These are phyloP conservation scores for Caenorhabditis virilis DNA, from an alignment of 2,888 invertebrate species.

Conservation along the genomic window DNA sequence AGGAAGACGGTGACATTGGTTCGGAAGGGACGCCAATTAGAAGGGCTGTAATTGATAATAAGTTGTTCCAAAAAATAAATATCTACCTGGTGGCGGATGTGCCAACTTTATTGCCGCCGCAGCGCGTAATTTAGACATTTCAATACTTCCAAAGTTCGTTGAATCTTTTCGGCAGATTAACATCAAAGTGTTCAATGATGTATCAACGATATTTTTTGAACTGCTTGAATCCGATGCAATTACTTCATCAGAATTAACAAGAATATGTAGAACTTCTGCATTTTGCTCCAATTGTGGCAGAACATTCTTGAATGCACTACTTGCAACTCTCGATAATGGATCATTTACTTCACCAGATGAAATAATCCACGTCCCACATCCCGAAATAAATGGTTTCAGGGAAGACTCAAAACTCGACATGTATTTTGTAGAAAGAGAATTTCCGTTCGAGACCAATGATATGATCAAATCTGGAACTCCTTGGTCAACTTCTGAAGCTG, in stretches of 20 bases:
- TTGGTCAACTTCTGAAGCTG: conserved; percentile 59
- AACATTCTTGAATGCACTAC: conserved; percentile 46
- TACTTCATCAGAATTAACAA: conserved; percentile 54
- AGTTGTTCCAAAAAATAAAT: too few species aligned
- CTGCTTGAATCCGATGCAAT: conserved; percentile 17
- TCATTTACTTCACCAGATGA: conserved; percentile 56
- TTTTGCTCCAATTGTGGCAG: conserved; percentile 52
- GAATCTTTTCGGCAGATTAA: background rate
- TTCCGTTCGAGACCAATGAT: conserved; percentile 56
- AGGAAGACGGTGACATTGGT: conserved; percentile 44
- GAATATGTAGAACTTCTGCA: conserved; percentile 56
- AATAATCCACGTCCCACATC: conserved; percentile 52
- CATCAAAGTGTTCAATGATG: conserved; percentile 53
- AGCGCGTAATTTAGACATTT: conserved; percentile 38
- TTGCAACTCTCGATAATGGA: conserved; percentile 52
- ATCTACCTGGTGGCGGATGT: conserved; percentile 64
- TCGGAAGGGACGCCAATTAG: conserved; percentile 64
- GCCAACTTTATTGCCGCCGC: conserved; percentile 55
- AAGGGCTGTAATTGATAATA: too few species aligned
- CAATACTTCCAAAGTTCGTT: background rate
- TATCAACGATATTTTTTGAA: conserved; percentile 37
- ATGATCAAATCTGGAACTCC: conserved; percentile 61
- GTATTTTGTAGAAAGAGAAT: conserved; percentile 49
- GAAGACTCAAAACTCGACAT: conserved; percentile 41
- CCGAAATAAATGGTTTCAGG: conserved; percentile 41